phyloP scores from a whole-genome alignment of 2,797 vertebrate genomes.

The Eospalax fontanierii region DNA sequence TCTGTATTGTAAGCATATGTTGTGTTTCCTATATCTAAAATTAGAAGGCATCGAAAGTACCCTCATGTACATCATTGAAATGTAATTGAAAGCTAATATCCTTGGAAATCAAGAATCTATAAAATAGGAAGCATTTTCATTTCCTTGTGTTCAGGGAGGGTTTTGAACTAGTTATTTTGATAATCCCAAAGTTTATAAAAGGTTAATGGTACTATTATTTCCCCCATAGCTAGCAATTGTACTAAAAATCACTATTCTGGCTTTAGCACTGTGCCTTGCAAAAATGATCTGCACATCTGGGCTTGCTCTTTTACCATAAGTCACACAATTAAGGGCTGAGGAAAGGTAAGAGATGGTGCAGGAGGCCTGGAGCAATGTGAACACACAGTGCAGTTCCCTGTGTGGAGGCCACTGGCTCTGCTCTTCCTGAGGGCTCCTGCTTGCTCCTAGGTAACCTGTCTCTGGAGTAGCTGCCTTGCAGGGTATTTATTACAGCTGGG shows the following conservation, averaged over 20 bases:
- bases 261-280: slow-evolving; percentile 29
- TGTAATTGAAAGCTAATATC: neutral
- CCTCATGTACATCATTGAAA: neutral
- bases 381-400: neutral
- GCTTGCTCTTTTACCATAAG: neutral
- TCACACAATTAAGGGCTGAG: neutral
- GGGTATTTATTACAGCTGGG: neutral
- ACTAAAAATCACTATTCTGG: neutral
- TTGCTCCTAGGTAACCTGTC: neutral
- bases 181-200: neutral
- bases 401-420: fast-evolving
- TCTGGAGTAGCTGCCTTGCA: neutral
- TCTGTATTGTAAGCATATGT: slow-evolving; percentile 5
- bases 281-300: neutral
- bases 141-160: neutral
- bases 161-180: slow-evolving; percentile 37
- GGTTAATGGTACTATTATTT: neutral
- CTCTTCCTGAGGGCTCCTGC: neutral
- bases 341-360: neutral
- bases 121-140: slow-evolving; percentile 19
- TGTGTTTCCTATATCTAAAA: slow-evolving; percentile 20
- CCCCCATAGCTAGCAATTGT: neutral
- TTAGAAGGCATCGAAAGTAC: neutral
- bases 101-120: neutral
- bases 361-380: fast-evolving